Evolutionary conservation across 1,140 invertebrate species (phyloP).

Genomic region (Micrasema longulum): DNA sequence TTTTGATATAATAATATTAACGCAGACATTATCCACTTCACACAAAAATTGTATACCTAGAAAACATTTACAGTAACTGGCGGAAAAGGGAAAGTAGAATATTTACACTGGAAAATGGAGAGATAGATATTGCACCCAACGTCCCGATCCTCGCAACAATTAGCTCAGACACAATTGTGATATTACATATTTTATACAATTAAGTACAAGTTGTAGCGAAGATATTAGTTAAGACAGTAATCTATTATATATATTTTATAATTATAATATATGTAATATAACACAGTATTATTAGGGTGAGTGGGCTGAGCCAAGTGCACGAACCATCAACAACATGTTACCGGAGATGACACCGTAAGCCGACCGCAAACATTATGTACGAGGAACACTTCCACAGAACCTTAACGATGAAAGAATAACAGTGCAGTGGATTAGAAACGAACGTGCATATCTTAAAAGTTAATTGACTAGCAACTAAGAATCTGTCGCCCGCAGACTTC

Average conservation of each 20-base stretch:
- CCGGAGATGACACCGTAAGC: no score
- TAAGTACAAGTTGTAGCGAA: slow-evolving; percentile 72
- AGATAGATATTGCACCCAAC: no score
- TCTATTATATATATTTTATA: slow-evolving; percentile 58
- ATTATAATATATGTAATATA: slow-evolving; percentile 44
- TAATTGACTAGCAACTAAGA: slow-evolving; percentile 69
- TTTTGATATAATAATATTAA: slow-evolving; percentile 26
- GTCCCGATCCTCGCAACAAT: not conserved
- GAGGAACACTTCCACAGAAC: slow-evolving; percentile 65
- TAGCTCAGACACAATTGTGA: slow-evolving; percentile 65
- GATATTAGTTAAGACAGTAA: slow-evolving; percentile 69
- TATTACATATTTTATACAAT: slow-evolving; percentile 72
- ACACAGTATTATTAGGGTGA: slow-evolving; percentile 54
- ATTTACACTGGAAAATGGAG: slow-evolving; percentile 15
- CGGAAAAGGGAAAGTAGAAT: slow-evolving; percentile 16
- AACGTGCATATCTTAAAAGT: slow-evolving; percentile 71
- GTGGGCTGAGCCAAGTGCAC: slow-evolving; percentile 40
- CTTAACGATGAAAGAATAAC: slow-evolving; percentile 66
- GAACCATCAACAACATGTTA: slow-evolving; percentile 37
- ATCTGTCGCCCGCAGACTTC: slow-evolving; percentile 69
- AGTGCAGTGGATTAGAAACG: slow-evolving; percentile 70
- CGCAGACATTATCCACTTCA: slow-evolving; percentile 3
- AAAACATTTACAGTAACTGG: slow-evolving; percentile 31
- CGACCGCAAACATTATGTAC: slow-evolving; percentile 59
- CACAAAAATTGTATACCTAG: slow-evolving; percentile 23